Evolutionary conservation across 2,113 vertebrate species (phyloP).

Genomic region (Paradoxurus hermaphroditus): DNA sequence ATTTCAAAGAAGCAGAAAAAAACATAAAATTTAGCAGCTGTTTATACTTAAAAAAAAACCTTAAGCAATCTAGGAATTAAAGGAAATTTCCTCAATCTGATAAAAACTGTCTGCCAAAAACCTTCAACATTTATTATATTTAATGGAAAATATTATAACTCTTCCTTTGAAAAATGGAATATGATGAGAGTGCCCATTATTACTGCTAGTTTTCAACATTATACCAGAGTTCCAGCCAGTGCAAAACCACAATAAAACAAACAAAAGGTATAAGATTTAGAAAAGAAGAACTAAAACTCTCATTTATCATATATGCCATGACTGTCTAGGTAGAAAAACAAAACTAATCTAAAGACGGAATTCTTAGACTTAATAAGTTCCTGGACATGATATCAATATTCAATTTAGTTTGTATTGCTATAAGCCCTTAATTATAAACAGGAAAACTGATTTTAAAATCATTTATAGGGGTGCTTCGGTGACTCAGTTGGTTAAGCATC

Average conservation of each 20-base stretch:
- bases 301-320: background rate
- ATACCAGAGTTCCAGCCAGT: background rate
- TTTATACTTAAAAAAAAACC: background rate
- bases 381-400: background rate
- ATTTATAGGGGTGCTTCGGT: background rate
- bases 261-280: background rate
- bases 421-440: background rate
- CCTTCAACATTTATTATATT: background rate
- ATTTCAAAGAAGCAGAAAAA: background rate
- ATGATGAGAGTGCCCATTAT: background rate
- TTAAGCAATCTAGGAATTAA: background rate
- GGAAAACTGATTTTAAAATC: background rate
- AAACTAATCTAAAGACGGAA: background rate
- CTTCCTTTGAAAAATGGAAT: background rate
- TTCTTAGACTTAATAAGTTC: background rate
- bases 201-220: background rate
- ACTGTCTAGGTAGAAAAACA: background rate
- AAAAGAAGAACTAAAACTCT: background rate
- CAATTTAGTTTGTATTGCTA: background rate
- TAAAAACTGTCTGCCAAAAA: background rate
- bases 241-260: background rate
- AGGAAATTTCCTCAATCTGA: background rate
- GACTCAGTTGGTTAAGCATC: too few relatives aligned
- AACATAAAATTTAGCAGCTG: background rate
- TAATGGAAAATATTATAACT: background rate